Evolutionary conservation across 2,797 vertebrate species (phyloP), one percentile per base, ranked within the genome.

Genomic region (Pseudomugil gertrudae): DNA sequence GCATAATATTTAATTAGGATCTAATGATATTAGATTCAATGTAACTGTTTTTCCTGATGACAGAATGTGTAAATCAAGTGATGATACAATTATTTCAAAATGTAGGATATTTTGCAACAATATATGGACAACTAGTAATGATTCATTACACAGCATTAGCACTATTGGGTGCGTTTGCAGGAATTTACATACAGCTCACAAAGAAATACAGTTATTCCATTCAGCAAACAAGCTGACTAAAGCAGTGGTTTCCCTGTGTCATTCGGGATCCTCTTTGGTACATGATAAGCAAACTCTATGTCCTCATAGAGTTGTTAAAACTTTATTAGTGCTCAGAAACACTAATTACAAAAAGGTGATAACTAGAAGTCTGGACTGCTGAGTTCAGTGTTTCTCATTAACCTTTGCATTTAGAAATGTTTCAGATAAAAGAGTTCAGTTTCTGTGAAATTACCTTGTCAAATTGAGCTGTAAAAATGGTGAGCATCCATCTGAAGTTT

Each of bases 301-400:
- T 65, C 10, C 52, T n/a, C 14, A 50, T 54, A 69, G 26, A 65
- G 43, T 47, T 54, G 30, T 51, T 38, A 33, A 23, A 50, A 54
- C 38, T 40, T 43, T 64, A 30, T n/a, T 9, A 81, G 70, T 84
- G 69, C 67, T 50, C 70, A 33, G 54, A 69, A 67, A 54, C 30
- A 60, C 40, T 63, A 70, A 74, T 69, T 62, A 74, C 15, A 69
- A 54, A n/a, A 66, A 17, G 69, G 33, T 55, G 29, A 70, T 58
- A 71, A 65, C 51, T 45, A 27, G 43, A 48, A 65, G 57, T 67
- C 66, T 68, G 52, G 71, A 68, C 57, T 67, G 72, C 76, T 21
- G 17, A 55, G 69, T 70, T 80, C 74, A 78, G 30, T 51, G 10
- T 74, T 81, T 74, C 74, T 84, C 63, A 87, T 87, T 84, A 87